phyloP scores from a whole-genome alignment of 2,888 invertebrate species.

The Lasioglossum figueresi region DNA sequence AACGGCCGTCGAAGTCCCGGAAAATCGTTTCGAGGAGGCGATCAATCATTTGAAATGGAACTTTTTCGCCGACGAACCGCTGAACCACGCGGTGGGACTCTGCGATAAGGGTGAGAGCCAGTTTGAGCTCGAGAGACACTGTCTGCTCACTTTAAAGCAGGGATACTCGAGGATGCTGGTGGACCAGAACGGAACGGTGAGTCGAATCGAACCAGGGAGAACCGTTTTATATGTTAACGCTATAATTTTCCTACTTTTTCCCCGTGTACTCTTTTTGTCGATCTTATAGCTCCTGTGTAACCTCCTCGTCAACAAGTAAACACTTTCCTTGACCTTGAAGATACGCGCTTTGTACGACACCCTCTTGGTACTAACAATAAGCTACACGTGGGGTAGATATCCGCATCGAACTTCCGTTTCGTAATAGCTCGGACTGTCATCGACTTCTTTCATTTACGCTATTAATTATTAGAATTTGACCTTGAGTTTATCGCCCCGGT shows the following conservation, averaged over 20 bases:
- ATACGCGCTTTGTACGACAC: slow-evolving; percentile 2
- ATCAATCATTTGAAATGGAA: slow-evolving; percentile 89
- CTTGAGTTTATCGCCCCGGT: no score
- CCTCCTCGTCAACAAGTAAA: slow-evolving; percentile 7
- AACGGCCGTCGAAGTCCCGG: slow-evolving; percentile 84
- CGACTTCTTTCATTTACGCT: neutral
- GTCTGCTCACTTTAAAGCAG: slow-evolving; percentile 89
- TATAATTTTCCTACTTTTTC: neutral
- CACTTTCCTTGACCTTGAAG: slow-evolving; percentile 33
- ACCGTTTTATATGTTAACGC: neutral
- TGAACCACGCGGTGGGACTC: slow-evolving; percentile 91
- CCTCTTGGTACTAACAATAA: slow-evolving; percentile 4
- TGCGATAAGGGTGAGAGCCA: slow-evolving; percentile 90
- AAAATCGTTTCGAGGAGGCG: slow-evolving; percentile 86
- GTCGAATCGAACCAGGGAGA: slow-evolving; percentile 33
- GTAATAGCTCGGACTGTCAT: neutral
- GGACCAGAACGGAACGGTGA: slow-evolving; percentile 87
- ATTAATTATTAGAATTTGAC: neutral
- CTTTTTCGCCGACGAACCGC: slow-evolving; percentile 93
- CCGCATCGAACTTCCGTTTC: neutral
- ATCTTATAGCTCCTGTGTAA: neutral
- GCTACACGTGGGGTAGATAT: slow-evolving; percentile 12
- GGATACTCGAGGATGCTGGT: slow-evolving; percentile 90
- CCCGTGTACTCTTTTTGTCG: neutral
- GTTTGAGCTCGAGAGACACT: slow-evolving; percentile 89